Base-by-base conservation (phyloP, 53 echinoderm and acorn worm genomes). In the Hippasteria phrygiana region DNA sequence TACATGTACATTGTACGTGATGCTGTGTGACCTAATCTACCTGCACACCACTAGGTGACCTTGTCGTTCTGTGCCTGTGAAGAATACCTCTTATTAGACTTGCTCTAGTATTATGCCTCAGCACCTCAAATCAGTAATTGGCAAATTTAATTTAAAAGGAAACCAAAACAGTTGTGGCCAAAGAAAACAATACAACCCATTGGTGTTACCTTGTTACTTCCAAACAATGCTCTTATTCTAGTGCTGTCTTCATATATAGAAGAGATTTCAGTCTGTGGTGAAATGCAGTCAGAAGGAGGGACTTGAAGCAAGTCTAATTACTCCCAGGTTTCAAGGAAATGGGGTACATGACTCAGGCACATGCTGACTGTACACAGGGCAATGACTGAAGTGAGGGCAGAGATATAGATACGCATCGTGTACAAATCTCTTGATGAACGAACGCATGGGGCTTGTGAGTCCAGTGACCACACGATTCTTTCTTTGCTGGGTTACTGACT, bases 321-420 rank as follows among this genome's bases (percentile, higher is more conserved):
- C 85, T 85, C 85, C 85, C 85, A 85, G 85, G 85, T 85, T 85
- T 85, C 85, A 85, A 85, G 85, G 85, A 85, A 85, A 85, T 85
- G 36, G 85, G 51, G 70, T 70, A 34, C 51, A 41, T 85, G 85
- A 85, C 28, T 85, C 85, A 85, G 71, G 20, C 28, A 63, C 56
- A n/a, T n/a, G 24, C 39, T 70, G 85, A 35, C 48, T 48, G 75
- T 50, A 24, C 85, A 85, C 46, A 34, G 85, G 85, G 70, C 85
- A 85, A 51, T 85, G 85, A 85, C 85, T 83, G 50, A 69, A 83
- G 24, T 8, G 34, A 67, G 37, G 37, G 69, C 69, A 12, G 16
- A 36, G 34, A 35, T 16, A 67, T n/a, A n/a, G n/a, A n/a, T n/a
- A n/a, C n/a, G n/a, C n/a, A n/a, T n/a, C n/a, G n/a, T n/a, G 69